Evolutionary conservation across 2,888 invertebrate species (phyloP).

Genomic region (Schizotus pectinicornis): DNA sequence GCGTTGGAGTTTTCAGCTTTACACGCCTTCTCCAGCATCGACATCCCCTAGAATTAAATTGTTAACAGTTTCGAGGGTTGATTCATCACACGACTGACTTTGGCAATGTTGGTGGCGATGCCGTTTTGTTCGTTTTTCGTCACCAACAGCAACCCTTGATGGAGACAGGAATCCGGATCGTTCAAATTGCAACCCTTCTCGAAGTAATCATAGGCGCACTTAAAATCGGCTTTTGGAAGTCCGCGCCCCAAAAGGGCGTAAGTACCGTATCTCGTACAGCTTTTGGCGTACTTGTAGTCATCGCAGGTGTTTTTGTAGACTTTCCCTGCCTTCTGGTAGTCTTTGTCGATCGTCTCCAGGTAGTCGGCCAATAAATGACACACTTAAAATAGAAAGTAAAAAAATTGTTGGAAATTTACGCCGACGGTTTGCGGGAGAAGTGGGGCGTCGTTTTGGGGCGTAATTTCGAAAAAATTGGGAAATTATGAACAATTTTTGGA

Average conservation of each 20-base stretch:
- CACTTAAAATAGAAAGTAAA: conserved; percentile 61
- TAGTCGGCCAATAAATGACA: conserved; percentile 95
- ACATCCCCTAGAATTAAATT: conserved; percentile 55
- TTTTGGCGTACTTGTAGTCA: conserved; percentile 80
- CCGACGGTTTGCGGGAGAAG: too few relatives aligned
- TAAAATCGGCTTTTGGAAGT: conserved; percentile 62
- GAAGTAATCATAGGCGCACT: conserved; percentile 71
- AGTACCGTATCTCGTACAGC: conserved; percentile 88
- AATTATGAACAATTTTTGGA: not conserved
- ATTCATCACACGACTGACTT: conserved; percentile 40
- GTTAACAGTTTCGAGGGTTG: conserved; percentile 1
- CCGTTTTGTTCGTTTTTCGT: conserved; percentile 59
- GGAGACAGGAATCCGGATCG: conserved; percentile 75
- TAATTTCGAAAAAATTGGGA: not conserved
- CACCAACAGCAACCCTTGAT: conserved; percentile 74
- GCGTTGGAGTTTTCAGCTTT: conserved; percentile 54
- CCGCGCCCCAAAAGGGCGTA: conserved; percentile 73
- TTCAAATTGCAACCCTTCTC: conserved; percentile 79
- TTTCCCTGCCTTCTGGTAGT: conserved; percentile 79
- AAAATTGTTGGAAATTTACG: not conserved
- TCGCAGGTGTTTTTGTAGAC: conserved; percentile 89
- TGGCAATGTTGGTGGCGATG: conserved; percentile 64
- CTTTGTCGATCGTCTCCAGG: conserved; percentile 83
- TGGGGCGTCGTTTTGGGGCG: conserved; percentile 2
- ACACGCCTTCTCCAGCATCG: conserved; percentile 63